Evolutionary conservation across 2,888 invertebrate genomes (phyloP).

Genomic region (Trissolcus brochymenae): DNA sequence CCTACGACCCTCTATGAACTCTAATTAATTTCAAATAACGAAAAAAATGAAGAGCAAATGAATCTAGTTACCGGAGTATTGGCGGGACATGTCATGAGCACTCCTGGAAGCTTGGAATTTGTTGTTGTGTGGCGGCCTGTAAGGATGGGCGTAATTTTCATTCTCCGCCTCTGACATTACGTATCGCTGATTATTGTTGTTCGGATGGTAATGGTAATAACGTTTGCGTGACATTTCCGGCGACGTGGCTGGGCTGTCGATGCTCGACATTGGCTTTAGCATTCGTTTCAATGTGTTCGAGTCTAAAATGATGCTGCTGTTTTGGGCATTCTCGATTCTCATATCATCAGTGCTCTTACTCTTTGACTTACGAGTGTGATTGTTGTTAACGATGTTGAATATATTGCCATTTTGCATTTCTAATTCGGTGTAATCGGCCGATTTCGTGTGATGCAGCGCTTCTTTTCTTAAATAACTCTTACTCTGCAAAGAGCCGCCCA

Average conservation of each 20-base stretch:
- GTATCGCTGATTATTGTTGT: slow-evolving; percentile 77
- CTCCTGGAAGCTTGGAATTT: slow-evolving; percentile 79
- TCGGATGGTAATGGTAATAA: slow-evolving; percentile 78
- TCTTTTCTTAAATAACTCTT: slow-evolving; percentile 70
- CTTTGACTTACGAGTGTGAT: slow-evolving; percentile 81
- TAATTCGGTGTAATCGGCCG: slow-evolving; percentile 79
- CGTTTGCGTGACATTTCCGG: slow-evolving; percentile 92
- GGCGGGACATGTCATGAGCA: slow-evolving; percentile 84
- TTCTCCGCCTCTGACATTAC: slow-evolving; percentile 77
- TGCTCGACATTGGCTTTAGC: slow-evolving; percentile 95
- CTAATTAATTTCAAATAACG: slow-evolving; percentile 11
- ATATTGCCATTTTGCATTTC: slow-evolving; percentile 75
- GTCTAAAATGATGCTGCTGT: slow-evolving; percentile 80
- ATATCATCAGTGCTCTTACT: slow-evolving; percentile 95
- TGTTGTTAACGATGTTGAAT: slow-evolving; percentile 75
- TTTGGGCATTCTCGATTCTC: slow-evolving; percentile 77
- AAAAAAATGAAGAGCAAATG: no score
- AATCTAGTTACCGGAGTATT: slow-evolving; percentile 67
- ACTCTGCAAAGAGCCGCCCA: slow-evolving; percentile 83
- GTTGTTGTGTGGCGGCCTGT: slow-evolving; percentile 70
- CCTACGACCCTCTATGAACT: slow-evolving; percentile 29
- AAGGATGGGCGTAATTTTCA: slow-evolving; percentile 72
- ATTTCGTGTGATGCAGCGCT: slow-evolving; percentile 76
- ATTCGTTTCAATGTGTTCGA: slow-evolving; percentile 93
- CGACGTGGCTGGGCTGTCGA: slow-evolving; percentile 92